Evolutionary conservation across 2,797 vertebrate species (phyloP).

Genomic region (Betta splendens): DNA sequence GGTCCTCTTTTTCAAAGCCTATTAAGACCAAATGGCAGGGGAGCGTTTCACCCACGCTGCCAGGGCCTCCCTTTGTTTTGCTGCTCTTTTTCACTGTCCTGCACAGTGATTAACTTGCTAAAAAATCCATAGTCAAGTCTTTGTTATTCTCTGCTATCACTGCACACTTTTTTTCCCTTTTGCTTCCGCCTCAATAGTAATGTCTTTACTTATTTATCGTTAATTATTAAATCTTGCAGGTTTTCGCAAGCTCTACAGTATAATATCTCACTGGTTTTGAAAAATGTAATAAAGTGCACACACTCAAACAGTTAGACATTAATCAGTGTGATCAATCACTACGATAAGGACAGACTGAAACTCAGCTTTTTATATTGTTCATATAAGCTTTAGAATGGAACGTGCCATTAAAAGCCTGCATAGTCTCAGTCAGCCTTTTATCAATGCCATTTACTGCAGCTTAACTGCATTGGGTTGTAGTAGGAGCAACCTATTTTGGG

Average conservation of each 20-base stretch:
- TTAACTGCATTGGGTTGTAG: too few species aligned
- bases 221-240: slow-evolving; percentile 12
- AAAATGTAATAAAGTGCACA: not conserved
- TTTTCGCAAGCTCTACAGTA: slow-evolving; percentile 18
- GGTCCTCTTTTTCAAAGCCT: slow-evolving; percentile 73
- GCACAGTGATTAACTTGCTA: slow-evolving; percentile 77
- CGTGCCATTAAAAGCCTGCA: too few species aligned
- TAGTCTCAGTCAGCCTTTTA: too few species aligned
- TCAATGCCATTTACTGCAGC: too few species aligned
- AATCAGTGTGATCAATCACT: slow-evolving; percentile 9
- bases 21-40: slow-evolving; percentile 67
- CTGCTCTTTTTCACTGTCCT: slow-evolving; percentile 67
- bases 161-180: slow-evolving; percentile 45
- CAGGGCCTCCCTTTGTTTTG: slow-evolving; percentile 70
- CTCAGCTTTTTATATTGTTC: too few species aligned
- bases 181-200: slow-evolving; percentile 36
- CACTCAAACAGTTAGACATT: slow-evolving; percentile 8
- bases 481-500: too few species aligned
- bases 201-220: slow-evolving; percentile 6
- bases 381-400: too few species aligned
- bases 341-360: too few species aligned
- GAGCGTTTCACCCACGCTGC: slow-evolving; percentile 69
- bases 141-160: slow-evolving; percentile 69
- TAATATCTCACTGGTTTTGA: slow-evolving; percentile 8
- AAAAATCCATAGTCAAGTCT: slow-evolving; percentile 81